These are phyloP conservation scores for Pempheris klunzingeri DNA, from an alignment of 2,797 vertebrate species.

Conservation along the genomic window DNA sequence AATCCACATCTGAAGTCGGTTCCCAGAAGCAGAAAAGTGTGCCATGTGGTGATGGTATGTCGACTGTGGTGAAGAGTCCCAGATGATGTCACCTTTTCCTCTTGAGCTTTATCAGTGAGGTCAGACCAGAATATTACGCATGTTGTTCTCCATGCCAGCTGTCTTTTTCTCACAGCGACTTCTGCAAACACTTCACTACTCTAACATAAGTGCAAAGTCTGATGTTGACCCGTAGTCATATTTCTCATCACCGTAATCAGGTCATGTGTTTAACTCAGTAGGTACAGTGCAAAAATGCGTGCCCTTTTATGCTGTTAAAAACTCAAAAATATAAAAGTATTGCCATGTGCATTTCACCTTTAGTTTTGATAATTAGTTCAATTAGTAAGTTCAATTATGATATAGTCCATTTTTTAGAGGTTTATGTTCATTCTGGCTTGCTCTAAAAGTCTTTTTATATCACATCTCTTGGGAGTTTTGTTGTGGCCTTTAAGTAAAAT, in stretches of 20 bases:
- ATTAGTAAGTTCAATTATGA: background rate
- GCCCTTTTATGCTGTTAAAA: background rate
- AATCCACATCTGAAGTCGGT: conserved; percentile 32
- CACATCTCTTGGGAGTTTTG: background rate
- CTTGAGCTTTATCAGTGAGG: conserved; percentile 62
- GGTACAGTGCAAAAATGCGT: background rate
- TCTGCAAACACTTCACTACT: conserved; percentile 14
- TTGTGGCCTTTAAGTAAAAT: background rate
- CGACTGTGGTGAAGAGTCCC: conserved; percentile 25
- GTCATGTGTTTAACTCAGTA: background rate
- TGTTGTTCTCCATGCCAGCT: conserved; percentile 62
- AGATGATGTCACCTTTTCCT: conserved; percentile 64
- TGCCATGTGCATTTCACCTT: background rate
- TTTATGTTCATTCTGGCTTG: background rate
- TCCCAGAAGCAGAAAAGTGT: conserved; percentile 30
- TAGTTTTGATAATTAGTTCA: background rate
- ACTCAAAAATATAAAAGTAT: background rate
- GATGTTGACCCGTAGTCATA: background rate
- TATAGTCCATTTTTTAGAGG: background rate
- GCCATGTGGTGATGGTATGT: conserved; percentile 41
- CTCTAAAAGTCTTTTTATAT: background rate
- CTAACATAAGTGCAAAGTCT: background rate
- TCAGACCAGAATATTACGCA: conserved; percentile 42
- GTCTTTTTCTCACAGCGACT: conserved; percentile 55
- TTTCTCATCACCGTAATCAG: background rate